phyloP scores from a whole-genome alignment of 2,113 vertebrate species.

The Seriola dumerili region DNA sequence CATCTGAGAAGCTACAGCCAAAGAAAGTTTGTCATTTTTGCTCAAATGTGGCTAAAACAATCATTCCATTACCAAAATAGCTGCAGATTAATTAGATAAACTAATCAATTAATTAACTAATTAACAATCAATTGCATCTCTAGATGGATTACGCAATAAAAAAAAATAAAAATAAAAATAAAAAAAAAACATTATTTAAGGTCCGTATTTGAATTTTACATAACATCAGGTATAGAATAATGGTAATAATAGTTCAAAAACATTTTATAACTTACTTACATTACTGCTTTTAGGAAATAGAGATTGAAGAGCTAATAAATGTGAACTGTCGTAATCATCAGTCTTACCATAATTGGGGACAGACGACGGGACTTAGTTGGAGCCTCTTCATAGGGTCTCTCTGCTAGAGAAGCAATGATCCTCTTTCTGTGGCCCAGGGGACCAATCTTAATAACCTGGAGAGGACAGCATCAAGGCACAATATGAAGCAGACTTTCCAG shows the following conservation, averaged over 20 bases:
- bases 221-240: neutral
- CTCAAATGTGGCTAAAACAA: too few relatives aligned
- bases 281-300: neutral
- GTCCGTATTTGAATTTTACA: neutral
- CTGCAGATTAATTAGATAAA: too few relatives aligned
- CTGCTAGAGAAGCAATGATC: constrained; percentile 95
- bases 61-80: too few relatives aligned
- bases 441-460: constrained; percentile 94
- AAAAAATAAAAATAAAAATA: too few relatives aligned
- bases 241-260: neutral
- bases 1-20: too few relatives aligned
- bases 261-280: neutral
- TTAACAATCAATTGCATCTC: too few relatives aligned
- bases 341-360: constrained; percentile 94
- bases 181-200: too few relatives aligned
- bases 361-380: constrained; percentile 94
- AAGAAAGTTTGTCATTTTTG: too few relatives aligned
- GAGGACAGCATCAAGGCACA: constrained; percentile 36
- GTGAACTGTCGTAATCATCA: neutral
- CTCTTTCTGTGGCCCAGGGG: constrained; percentile 95
- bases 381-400: constrained; percentile 95
- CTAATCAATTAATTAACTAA: too few relatives aligned
- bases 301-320: neutral
- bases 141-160: too few relatives aligned
- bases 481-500: constrained; percentile 26